Base-by-base conservation (phyloP, 2,888 invertebrate genomes). In the Alviniconcha strummeri region DNA sequence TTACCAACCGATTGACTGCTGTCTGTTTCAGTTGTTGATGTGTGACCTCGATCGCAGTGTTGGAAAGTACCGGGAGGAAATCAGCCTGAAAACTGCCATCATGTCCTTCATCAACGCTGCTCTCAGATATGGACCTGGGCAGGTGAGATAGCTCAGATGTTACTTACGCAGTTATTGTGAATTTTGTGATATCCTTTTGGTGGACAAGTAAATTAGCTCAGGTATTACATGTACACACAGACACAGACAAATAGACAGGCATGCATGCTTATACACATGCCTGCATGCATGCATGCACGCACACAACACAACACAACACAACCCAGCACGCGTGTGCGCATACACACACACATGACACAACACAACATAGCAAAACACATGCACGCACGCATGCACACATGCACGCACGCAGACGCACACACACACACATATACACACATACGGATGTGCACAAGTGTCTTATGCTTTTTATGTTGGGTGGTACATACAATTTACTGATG, bases 31-130 rank as follows among this genome's bases (percentile, higher is more conserved):
- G 95, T 96, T 97, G 85, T 96, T 98, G 85, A 96, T 98, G 84
- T 98, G 97, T 91, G 98, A 98, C 92, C 94, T 98, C 89, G 98
- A 98, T 92, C 96, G 97, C 82, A 97, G 97, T 84, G 97, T 97
- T 0, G 98, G 98, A 15, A 96, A 97, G 19, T 98, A 98, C 93
- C 95, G 97, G 56, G 98, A 99, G 89, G 98, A 98, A 93, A 96
- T 99, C 5, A 97, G 97, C 77, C 94, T 99, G 0, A 98, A 99
- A 94, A 98, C 98, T 0, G 98, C 99, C 57, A 97, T 99, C 87
- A 98, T 99, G 98, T 98, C 98, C 5, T 98, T 99, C 92, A 96
- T 99, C 82, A 99, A 99, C 92, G 99, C 99, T 5, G 97, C 99
- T 0, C 95, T 99, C 55, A 98, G 98, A 93, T 99, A 98, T 91